Conservation (phyloP, 2,113 vertebrate species). For the Erpornis zantholeuca region DNA sequence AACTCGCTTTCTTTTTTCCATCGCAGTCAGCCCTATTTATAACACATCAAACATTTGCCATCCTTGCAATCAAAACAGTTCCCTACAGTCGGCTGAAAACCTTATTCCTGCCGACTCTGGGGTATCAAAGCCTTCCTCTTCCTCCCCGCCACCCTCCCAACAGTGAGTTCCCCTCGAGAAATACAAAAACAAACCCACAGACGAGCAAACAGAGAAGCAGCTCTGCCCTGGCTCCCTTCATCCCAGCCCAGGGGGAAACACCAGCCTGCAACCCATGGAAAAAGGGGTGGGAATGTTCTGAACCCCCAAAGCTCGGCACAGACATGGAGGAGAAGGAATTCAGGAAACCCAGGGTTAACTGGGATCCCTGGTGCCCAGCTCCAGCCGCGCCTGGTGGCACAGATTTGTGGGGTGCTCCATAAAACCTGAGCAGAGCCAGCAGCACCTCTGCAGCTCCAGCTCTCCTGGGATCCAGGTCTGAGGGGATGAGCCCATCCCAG, state of each 20-base stretch:
- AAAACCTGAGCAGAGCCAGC: background rate
- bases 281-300: background rate
- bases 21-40: background rate
- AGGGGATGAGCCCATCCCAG: rapidly evolving
- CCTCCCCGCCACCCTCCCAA: background rate
- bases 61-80: background rate
- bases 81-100: background rate
- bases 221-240: background rate
- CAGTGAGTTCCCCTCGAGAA: background rate
- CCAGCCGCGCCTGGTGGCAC: background rate
- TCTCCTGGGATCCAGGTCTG: too few species aligned
- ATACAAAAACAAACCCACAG: background rate
- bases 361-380: background rate
- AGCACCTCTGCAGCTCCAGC: background rate
- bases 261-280: background rate
- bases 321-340: rapidly evolving
- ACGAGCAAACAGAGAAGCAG: background rate
- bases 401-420: background rate
- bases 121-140: background rate
- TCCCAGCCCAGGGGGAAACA: background rate
- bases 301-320: background rate
- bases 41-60: background rate
- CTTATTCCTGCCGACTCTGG: background rate
- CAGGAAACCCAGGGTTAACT: background rate
- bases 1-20: background rate